Base-by-base conservation (phyloP, 2,888 invertebrate genomes). In the Aproaerema taeniolella region DNA sequence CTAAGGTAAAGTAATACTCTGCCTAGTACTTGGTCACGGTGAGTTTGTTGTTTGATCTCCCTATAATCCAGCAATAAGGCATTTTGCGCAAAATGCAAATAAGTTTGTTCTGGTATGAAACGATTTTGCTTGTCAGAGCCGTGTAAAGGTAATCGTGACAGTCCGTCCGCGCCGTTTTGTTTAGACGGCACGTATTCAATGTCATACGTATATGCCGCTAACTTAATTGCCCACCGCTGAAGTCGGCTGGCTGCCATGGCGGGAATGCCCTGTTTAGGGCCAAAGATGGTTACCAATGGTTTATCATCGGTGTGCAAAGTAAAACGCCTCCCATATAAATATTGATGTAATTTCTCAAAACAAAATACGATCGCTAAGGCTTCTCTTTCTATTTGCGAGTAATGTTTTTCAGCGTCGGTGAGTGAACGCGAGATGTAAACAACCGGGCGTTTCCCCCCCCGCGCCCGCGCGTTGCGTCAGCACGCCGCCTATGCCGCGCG, bases 221-320 rank as follows among this genome's bases (percentile, higher is more conserved):
- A 39, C 6, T 28, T 46, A 8, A 49, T 38, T 2, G 49, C 50
- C 44, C 45, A 54, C 9, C 50, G 26, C 31, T 48, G 53, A 7
- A 51, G 16, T 2, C 50, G 31, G 10, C 36, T 41, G 1, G 53
- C 46, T 1, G 10, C 14, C 36, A 36, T 36, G 1, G 28, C 7
- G 1, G 36, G 36, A 3, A 36, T 36, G 1, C 36, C 36, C 8
- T 28, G 28, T 12, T 29, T 28, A 8, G 28, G 28, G 2, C 36
- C 36, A 16, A 36, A 36, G 2, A 36, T 16, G 11, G 7, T 16
- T 2, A 29, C 29, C 4, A 36, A 11, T 1, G 36, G 36, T 9
- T 36, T 36, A 6, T 36, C 28, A 9, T 36, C 36, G 1, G 36
- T 36, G 4, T 29, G 1, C 9, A 36, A 29, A 2, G 9, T 16